Evolutionary conservation across 1,140 invertebrate species (phyloP).

Genomic region (Drosophila lowei): DNA sequence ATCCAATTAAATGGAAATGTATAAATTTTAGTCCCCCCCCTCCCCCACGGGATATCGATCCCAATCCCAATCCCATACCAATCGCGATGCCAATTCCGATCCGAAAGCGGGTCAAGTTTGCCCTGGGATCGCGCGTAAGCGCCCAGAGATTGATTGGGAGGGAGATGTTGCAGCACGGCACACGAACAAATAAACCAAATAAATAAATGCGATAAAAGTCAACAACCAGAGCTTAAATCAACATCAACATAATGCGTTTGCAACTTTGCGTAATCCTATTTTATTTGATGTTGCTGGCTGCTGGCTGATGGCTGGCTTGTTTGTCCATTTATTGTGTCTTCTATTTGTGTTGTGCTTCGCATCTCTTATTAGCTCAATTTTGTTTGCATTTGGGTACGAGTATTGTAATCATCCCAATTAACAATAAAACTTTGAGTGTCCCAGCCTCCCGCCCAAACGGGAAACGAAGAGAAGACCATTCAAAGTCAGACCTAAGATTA

Average conservation of each 20-base stretch:
- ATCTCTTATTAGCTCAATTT: constrained; percentile 36
- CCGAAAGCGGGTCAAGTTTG: constrained; percentile 70
- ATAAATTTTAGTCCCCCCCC: constrained; percentile 1
- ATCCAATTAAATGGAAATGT: constrained; percentile 1
- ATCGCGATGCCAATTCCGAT: constrained; percentile 37
- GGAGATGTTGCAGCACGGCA: constrained; percentile 63
- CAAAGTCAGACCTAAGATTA: constrained; percentile 9
- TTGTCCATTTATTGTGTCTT: constrained; percentile 42
- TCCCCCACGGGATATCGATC: not conserved
- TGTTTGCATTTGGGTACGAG: constrained; percentile 1
- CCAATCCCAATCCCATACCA: constrained; percentile 23
- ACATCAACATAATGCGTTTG: constrained; percentile 75
- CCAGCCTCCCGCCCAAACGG: not conserved
- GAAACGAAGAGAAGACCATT: not conserved
- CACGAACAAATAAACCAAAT: constrained; percentile 48
- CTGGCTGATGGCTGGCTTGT: constrained; percentile 18
- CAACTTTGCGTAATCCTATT: constrained; percentile 70
- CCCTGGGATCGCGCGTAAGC: constrained; percentile 1
- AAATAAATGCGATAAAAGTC: constrained; percentile 55
- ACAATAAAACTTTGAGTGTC: constrained; percentile 39
- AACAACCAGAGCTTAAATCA: constrained; percentile 61
- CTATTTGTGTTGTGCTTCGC: constrained; percentile 43
- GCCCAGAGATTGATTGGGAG: constrained; percentile 14
- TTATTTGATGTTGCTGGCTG: constrained; percentile 48
- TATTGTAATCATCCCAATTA: constrained; percentile 67